Base-by-base conservation (phyloP, 2,888 invertebrate species). In the Drosophila atroscutellata region DNA sequence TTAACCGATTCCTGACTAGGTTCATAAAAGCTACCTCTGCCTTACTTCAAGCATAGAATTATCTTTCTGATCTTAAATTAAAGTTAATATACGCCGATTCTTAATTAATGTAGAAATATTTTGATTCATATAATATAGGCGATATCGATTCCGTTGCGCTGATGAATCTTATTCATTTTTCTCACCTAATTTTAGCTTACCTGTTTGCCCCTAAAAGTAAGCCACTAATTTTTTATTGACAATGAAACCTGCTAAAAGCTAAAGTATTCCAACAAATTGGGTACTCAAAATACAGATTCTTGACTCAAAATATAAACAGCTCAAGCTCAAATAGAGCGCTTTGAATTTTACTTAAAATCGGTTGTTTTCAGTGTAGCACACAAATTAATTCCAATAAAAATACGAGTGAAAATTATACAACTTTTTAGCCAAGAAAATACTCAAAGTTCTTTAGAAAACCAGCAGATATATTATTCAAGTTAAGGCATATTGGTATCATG, bases 401-500 rank as follows among this genome's bases (percentile, higher is more conserved):
- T 2, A 45, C 45, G 0, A 45, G 7, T 45, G 2, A 30, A 49
- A 32, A 51, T 45, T 45, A 15, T 15, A 24, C 8, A 20, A 45
- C 2, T 24, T 20, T 15, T 32, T 30, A 30, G 20, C 13, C 3
- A 20, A 3, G 20, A 42, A 20, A 11, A 42, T 32, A 8, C 24
- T 24, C 0, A 24, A 24, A 52, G 34, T 18, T 52, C 2, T 1
- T 24, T 11, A 1, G 18, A 32, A n/a, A n/a, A 2, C n/a, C 3
- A 36, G 18, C 8, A 15, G 15, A 50, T 11, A 32, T 28, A 36
- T 28, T 7, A 18, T 28, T 2, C 5, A 3, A 5, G 8, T 32
- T 32, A 15, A 18, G 1, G 0, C 18, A 4, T 13, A 69, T 32
- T 5, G 13, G 11, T 37, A 64, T 32, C 36, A 91, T 91, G 92